A percentile compares a stretch with the other conserved stretches of the same genome.
phyloP scores from a whole-genome alignment of 2,888 invertebrate species.

The Heliconius charithonia region DNA sequence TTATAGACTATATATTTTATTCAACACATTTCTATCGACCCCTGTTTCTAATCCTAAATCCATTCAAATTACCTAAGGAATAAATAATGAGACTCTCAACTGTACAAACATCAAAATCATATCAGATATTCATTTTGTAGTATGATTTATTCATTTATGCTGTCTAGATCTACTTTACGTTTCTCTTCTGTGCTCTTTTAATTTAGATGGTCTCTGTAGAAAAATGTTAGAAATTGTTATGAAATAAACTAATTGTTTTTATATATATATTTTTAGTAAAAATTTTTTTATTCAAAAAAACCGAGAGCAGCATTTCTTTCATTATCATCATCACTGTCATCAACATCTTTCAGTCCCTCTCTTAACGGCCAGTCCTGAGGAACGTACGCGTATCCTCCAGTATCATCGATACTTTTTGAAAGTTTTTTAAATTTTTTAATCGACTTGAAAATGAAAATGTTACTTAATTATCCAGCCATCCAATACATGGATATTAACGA shows the following conservation, averaged over 20 bases:
- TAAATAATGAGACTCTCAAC: constrained; percentile 79
- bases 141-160: constrained; percentile 22
- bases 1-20: constrained; percentile 5
- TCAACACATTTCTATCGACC: constrained; percentile 9
- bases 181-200: constrained; percentile 5
- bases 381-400: too few relatives aligned
- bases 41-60: constrained; percentile 58
- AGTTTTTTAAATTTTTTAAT: too few relatives aligned
- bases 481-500: too few relatives aligned
- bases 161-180: constrained; percentile 17
- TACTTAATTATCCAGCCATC: too few relatives aligned
- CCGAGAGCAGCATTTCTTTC: too few relatives aligned
- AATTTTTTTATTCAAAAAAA: too few relatives aligned
- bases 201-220: not conserved
- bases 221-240: not conserved
- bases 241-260: not conserved
- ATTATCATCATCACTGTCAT: too few relatives aligned
- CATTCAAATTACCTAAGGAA: constrained; percentile 73
- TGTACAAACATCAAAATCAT: constrained; percentile 50
- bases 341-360: too few relatives aligned
- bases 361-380: too few relatives aligned
- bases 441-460: too few relatives aligned
- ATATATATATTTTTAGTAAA: too few relatives aligned
- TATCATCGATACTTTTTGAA: too few relatives aligned
- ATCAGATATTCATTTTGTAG: constrained; percentile 24